Base-by-base conservation (phyloP, 2,113 vertebrate species). In the Rhynchomys soricoides region DNA sequence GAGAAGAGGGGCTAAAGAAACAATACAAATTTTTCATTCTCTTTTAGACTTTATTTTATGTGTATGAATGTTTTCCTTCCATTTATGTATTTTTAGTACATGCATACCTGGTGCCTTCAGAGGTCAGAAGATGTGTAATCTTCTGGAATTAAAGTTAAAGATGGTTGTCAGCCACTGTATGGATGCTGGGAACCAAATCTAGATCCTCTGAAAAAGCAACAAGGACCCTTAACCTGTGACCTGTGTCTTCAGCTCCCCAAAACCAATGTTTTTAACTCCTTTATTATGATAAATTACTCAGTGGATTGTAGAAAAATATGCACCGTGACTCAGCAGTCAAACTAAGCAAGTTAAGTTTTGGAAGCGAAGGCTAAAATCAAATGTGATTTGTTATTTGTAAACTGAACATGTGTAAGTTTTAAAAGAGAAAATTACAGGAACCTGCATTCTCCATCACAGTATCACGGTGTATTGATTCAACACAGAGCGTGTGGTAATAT, bases 341-440 rank as follows among this genome's bases (percentile, higher is more conserved):
- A 55, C 7, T n/a, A 11, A 94, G 7, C 50, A 73, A 74, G 34
- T 48, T 74, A 85, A 77, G 17, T 90, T 87, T 71, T 57, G 2
- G 12, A 95, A 55, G 37, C 89, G 17, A 89, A 90, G 11, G 10
- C 8, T 66, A 91, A 91, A 96, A 57, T 77, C 74, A 81, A 94
- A 82, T 66, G 55, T 5, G 45, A 78, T 43, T 52, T 82, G 17
- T 0, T 91, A 82, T 91, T 89, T 93, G 7, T 91, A 93, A 92
- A 71, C 17, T 68, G 64, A 92, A 57, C 77, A 55, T 55, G 3
- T 89, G 1, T 68, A 82, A 10, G 4, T 64, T 95, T 83, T 81
- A 86, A n/a, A 26, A 21, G 26, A 57, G 8, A 64, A 86, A 89
- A 64, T 82, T 93, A 68, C 89, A 40, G 7, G 34, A 85, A 74